Evolutionary conservation across 2,888 invertebrate species (phyloP), one percentile per base, ranked within the genome.

Genomic region (Synanthedon andrenaeformis): DNA sequence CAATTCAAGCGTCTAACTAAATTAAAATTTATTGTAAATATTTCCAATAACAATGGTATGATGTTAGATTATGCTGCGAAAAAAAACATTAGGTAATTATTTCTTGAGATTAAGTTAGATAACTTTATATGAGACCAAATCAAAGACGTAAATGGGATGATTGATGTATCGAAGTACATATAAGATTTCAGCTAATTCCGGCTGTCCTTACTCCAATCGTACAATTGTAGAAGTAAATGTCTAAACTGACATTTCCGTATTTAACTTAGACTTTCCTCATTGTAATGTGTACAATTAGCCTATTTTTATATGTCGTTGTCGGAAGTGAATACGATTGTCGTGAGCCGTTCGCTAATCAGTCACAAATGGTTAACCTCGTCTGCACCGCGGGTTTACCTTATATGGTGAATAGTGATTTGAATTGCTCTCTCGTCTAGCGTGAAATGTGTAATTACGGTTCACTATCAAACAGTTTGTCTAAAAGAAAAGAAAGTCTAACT

Each of bases 311-410:
- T 49, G 19, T 12, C 12, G 49, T 49, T 49, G 49, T 49, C 49
- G 49, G 49, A 49, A 49, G 49, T 17, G 35, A 49, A 19, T 49
- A 49, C 49, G 17, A 12, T 49, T 12, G 17, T 49, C 49, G 49
- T 19, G 23, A 49, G 35, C 35, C 45, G 14, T 45, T 45, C 45
- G 45, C 45, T 45, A 45, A 14, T 45, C 45, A 13, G 45, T 45
- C 45, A 12, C 14, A n/a, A 6, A 45, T 45, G 45, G 54, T 50
- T 63, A 65, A 69, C 74, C 75, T 76, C 66, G 70, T 53, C 54
- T 49, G 41, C 55, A 45, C 56, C 56, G 54, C 57, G 53, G 59
- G 59, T 64, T 42, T 54, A 52, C 76, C 73, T 64, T 72, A 63
- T 74, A 67, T 60, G 69, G 71, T 58, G 52, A 62, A 45, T 45